Evolutionary conservation across 2,797 vertebrate genomes (phyloP).

Genomic region (Perodicticus potto): DNA sequence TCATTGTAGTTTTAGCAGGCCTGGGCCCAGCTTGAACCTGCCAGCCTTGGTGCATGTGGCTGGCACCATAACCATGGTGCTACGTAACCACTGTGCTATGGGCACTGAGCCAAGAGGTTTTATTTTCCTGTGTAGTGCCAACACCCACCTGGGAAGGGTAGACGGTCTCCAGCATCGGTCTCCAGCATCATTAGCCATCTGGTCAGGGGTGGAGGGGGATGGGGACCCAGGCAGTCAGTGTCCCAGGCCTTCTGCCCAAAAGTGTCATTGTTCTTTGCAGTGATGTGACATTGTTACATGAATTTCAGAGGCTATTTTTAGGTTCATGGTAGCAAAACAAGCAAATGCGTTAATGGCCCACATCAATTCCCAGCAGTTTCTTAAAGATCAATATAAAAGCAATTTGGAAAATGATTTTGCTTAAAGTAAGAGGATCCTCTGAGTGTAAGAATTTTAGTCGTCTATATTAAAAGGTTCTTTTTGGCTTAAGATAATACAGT

Average conservation of each 20-base stretch:
- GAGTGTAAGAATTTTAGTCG: background rate
- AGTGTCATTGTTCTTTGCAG: background rate
- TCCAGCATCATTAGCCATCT: too few relatives aligned
- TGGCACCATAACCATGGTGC: too few relatives aligned
- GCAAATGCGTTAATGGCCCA: slow-evolving; percentile 30
- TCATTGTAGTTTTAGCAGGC: too few relatives aligned
- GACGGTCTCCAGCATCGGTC: fast-evolving
- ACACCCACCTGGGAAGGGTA: background rate
- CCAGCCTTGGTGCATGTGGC: too few relatives aligned
- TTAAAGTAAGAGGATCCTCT: background rate
- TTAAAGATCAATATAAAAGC: slow-evolving; percentile 49
- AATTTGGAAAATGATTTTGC: slow-evolving; percentile 23
- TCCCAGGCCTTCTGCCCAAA: background rate
- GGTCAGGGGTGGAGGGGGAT: background rate
- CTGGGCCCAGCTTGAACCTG: too few relatives aligned
- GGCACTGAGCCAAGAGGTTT: too few relatives aligned
- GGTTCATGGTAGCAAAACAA: slow-evolving; percentile 3
- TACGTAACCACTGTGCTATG: too few relatives aligned
- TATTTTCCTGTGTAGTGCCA: background rate
- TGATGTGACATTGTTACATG: background rate
- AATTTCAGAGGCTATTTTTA: background rate
- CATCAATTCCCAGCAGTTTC: background rate
- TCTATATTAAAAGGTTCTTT: background rate
- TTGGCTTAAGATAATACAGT: background rate
- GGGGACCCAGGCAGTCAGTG: background rate